Base-by-base conservation (phyloP, 2,113 vertebrate genomes). In the Cavia aperea region DNA sequence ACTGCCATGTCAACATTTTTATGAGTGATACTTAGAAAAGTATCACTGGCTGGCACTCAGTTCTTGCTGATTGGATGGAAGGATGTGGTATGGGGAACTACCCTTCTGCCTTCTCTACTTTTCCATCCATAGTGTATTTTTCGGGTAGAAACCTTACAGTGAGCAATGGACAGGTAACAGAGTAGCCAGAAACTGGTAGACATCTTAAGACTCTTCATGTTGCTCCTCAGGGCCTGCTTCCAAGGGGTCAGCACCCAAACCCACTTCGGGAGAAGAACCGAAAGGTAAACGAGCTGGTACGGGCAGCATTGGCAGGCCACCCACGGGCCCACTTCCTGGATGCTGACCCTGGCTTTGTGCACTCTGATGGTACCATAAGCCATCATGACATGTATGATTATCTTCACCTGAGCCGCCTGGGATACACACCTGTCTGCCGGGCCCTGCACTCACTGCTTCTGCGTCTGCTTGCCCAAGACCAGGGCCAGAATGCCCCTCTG, bases 381-480 rank as follows among this genome's bases (percentile, higher is more conserved):
- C 98, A 99, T 96, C 98, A 99, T 77, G 99, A 99, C 96, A 98
- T 99, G 98, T 99, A 98, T 0, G 98, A 99, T 93, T 99, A 99
- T 96, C 98, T 99, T 93, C 98, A 99, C 89, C 98, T 99, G 95
- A 99, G 98, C 75, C 98, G 98, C 4, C 97, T 98, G 83, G 98
- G 98, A 84, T 99, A 99, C 94, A 98, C 98, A 72, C 97, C 97
- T 4, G 98, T 99, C 93, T 99, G 99, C 79, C 97, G 98, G 36
- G 97, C 97, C 14, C 94, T 99, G 88, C 98, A 99, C 8, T 95
- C 97, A 39, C 96, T 97, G 89, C 97, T 99, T 56, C 98, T 98
- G 81, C 97, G 97, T n/a, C 97, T 99, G 89, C 96, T 99, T 94
- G 98, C 95, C 58, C 95, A 96, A 73, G 96, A 96, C 46, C 96